Evolutionary conservation across 92 coral and sea anemone species (phyloP).

Genomic region (Phenganax subtilis): DNA sequence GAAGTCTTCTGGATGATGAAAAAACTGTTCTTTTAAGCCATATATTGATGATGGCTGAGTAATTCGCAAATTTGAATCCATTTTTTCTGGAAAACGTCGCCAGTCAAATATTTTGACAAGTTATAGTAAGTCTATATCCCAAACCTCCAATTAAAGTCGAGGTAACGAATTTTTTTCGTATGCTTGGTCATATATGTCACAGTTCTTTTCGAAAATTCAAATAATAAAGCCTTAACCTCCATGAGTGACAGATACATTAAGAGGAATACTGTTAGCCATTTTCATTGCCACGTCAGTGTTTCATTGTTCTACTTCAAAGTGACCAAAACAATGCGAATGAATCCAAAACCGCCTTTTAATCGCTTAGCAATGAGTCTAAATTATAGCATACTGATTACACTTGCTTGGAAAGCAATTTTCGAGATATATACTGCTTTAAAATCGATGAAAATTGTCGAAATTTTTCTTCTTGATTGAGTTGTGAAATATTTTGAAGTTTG

Average conservation of each 20-base stretch:
- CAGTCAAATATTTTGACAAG: too few species aligned
- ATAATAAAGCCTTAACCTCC: too few species aligned
- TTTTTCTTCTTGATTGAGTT: not conserved
- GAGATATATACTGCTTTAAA: not conserved
- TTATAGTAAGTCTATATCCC: too few species aligned
- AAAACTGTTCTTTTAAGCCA: conserved; percentile 4
- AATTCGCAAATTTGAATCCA: not conserved
- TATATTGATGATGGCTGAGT: not conserved
- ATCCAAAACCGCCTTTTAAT: not conserved
- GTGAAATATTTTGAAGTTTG: not conserved
- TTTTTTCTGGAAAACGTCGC: not conserved
- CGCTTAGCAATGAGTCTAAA: not conserved
- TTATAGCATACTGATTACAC: not conserved
- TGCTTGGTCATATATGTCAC: not conserved
- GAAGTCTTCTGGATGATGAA: conserved; percentile 37
- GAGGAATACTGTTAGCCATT: not conserved
- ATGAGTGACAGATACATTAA: too few species aligned
- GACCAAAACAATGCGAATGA: not conserved
- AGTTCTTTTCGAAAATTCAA: not conserved
- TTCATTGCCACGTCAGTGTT: conserved; percentile 6
- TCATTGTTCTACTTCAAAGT: not conserved
- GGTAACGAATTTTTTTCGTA: too few species aligned
- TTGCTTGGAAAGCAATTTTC: not conserved
- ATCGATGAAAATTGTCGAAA: not conserved
- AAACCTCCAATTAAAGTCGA: too few species aligned